Evolutionary conservation across 2,113 vertebrate genomes (phyloP).

Genomic region (Junco hyemalis): DNA sequence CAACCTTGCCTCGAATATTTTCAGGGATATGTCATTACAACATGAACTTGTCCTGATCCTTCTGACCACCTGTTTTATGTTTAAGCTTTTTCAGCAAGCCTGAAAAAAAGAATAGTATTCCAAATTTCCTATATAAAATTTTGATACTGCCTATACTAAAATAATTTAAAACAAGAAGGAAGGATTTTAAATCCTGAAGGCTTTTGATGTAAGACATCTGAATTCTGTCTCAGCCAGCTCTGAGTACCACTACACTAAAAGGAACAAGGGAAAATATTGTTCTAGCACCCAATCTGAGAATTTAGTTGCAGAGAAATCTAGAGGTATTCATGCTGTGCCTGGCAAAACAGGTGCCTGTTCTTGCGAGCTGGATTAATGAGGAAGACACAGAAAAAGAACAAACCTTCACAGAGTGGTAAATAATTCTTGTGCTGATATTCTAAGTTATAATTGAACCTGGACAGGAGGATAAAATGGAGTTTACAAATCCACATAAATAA

Average conservation of each 20-base stretch:
- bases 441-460: not conserved
- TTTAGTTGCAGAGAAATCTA: not conserved
- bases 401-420: not conserved
- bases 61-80: not conserved
- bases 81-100: not conserved
- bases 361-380: not conserved
- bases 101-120: not conserved
- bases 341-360: not conserved
- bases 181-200: not conserved
- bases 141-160: not conserved
- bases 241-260: not conserved
- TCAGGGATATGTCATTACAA: not conserved
- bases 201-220: rapidly evolving
- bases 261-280: not conserved
- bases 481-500: not conserved
- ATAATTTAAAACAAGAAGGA: not conserved
- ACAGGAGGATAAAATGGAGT: not conserved
- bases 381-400: not conserved
- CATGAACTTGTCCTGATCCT: not conserved
- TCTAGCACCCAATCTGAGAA: not conserved
- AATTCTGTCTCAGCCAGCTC: not conserved
- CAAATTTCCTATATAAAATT: not conserved
- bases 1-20: not conserved
- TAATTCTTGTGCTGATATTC: not conserved
- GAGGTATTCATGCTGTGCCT: not conserved